Base-by-base conservation (phyloP, 2,888 invertebrate genomes). In the Drosophila ochracea region DNA sequence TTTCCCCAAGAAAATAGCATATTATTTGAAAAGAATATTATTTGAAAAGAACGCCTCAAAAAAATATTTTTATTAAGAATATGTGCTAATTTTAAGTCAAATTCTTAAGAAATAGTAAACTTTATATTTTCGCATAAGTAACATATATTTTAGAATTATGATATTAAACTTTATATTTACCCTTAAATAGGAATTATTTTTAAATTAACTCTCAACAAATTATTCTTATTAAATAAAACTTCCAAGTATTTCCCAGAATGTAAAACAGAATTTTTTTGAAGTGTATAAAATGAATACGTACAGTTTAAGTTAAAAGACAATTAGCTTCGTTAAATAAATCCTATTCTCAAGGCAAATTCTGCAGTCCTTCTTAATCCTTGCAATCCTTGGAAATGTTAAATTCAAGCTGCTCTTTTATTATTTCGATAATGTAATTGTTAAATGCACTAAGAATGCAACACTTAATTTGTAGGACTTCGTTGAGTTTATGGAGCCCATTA, bases 381-480 rank as follows among this genome's bases (percentile, higher is more conserved):
- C 31, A 65, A 47, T 47, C 53, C 43, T 59, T 57, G 37, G 2
- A 37, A 63, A 28, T 3, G 1, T 30, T 13, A 3, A 19, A 53
- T 21, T 70, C 61, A 66, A 52, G 54, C 74, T 49, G 75, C 61
- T 71, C 69, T 67, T 63, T 55, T 52, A 37, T 53, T 35, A 54
- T 64, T 31, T 39, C 19, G 53, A 54, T 55, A 30, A 47, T 65
- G 52, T 28, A 10, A 54, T 64, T 55, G 61, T 47, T 41, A 64
- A 43, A 43, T 61, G 16, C 13, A 39, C 71, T 70, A 74, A 74
- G 71, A 72, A 72, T 63, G 73, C 41, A 65, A 55, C 87, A 84
- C 84, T 76, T 83, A 73, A 82, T 77, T 82, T 70, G 59, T 67
- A 64, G 31, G 70, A 64, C 66, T 63, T 76, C 57, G 68, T 53